Percentiles rank a stretch among this genome's conserved stretches.
Evolutionary conservation across 2,797 vertebrate species (phyloP).

Genomic region (Loriculus beryllinus): DNA sequence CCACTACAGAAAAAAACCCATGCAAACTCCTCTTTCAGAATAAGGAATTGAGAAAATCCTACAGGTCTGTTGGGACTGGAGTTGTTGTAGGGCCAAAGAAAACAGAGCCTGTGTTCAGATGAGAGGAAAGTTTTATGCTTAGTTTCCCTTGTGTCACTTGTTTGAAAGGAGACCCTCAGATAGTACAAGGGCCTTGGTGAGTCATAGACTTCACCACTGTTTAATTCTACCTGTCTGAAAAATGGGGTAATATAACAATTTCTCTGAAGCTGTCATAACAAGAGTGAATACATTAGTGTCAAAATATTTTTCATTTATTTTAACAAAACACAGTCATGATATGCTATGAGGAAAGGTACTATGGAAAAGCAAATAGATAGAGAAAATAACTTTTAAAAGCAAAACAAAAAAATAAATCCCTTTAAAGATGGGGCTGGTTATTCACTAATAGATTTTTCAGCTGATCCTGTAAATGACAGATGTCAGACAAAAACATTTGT

Average conservation of each 20-base stretch:
- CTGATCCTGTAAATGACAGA: neutral
- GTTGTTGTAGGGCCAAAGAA: neutral
- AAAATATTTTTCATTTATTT: slow-evolving; percentile 7
- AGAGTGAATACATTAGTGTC: neutral
- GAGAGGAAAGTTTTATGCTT: neutral
- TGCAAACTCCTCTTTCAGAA: neutral
- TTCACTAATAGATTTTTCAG: neutral
- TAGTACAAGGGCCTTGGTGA: neutral
- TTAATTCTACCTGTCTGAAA: slow-evolving; percentile 27
- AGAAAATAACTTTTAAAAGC: neutral
- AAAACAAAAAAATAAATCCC: neutral
- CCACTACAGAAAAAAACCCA: neutral
- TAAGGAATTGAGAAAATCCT: neutral
- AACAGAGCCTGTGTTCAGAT: neutral
- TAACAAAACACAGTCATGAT: neutral
- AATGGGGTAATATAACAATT: neutral
- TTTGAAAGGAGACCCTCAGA: neutral
- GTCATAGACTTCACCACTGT: neutral
- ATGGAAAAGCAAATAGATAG: neutral
- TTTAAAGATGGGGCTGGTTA: neutral
- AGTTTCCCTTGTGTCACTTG: neutral
- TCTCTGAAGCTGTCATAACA: neutral
- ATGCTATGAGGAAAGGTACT: neutral
- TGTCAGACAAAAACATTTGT: slow-evolving; percentile 14
- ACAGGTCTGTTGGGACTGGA: neutral